Percentiles rank a stretch among this genome's conserved stretches.
Evolutionary conservation across 2,113 vertebrate species (phyloP).

Genomic region (Columba livia): DNA sequence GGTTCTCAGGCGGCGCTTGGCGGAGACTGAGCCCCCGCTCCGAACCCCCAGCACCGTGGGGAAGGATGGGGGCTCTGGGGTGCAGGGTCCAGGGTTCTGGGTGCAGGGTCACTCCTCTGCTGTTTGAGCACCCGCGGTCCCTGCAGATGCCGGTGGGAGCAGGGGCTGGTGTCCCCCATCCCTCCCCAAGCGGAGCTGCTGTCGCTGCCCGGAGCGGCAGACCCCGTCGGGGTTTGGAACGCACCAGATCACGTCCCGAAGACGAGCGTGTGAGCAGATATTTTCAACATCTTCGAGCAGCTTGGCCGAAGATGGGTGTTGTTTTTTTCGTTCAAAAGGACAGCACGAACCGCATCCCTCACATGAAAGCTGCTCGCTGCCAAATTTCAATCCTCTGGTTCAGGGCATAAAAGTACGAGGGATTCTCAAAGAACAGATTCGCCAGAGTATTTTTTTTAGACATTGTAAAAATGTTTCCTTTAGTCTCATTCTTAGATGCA

Average conservation of each 20-base stretch:
- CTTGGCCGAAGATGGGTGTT: neutral
- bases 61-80: too few relatives aligned
- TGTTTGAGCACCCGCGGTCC: neutral
- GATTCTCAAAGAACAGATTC: neutral
- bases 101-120: too few relatives aligned
- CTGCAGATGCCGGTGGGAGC: neutral
- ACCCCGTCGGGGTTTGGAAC: accelerated
- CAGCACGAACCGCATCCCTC: neutral
- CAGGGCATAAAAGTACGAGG: neutral
- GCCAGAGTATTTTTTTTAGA: neutral
- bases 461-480: neutral
- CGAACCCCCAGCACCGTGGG: too few relatives aligned
- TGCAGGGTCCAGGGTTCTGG: neutral
- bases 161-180: too few relatives aligned
- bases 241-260: accelerated
- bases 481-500: neutral
- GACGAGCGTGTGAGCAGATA: too few relatives aligned
- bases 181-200: neutral
- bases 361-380: neutral
- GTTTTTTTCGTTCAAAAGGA: neutral
- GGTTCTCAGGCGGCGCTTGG: neutral
- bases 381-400: neutral
- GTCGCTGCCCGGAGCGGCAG: accelerated
- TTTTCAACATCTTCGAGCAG: neutral
- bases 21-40: too few relatives aligned